Conservation (phyloP, 2,113 vertebrate species). For the Onychostruthus taczanowskii region DNA sequence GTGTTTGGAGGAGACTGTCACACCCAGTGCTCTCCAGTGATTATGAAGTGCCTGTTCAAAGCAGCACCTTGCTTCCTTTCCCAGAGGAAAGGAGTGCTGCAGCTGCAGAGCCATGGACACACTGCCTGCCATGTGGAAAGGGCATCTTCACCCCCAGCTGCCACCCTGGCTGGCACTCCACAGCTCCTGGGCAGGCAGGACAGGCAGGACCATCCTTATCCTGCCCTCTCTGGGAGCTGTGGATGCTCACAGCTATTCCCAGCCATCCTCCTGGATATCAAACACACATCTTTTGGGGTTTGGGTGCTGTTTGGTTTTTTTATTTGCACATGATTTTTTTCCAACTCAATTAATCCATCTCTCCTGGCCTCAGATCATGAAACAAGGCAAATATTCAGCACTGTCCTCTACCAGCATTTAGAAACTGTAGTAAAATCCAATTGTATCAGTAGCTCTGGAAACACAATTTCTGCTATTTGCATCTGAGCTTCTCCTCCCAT, state of each 20-base stretch:
- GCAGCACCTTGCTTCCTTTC: background rate
- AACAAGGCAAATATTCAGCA: background rate
- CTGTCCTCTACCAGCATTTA: background rate
- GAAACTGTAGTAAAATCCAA: background rate
- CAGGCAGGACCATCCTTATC: rapidly evolving
- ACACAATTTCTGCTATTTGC: background rate
- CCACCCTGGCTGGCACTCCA: rapidly evolving
- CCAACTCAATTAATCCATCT: background rate
- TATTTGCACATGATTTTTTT: background rate
- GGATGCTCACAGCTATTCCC: background rate
- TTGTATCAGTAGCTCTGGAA: background rate
- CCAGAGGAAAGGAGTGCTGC: rapidly evolving
- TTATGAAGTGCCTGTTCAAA: background rate
- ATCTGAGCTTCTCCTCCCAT: background rate
- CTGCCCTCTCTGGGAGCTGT: background rate
- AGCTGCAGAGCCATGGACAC: background rate
- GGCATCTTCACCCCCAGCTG: background rate
- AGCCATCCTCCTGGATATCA: background rate
- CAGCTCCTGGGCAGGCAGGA: background rate
- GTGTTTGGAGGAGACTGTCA: background rate
- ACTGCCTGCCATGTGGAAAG: background rate
- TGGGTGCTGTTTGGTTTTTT: background rate
- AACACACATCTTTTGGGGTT: background rate
- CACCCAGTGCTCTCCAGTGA: background rate
- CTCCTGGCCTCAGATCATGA: background rate